These are phyloP conservation scores for Neomorphus geoffroyi DNA, from an alignment of 2,797 vertebrate species.

Conservation along the genomic window DNA sequence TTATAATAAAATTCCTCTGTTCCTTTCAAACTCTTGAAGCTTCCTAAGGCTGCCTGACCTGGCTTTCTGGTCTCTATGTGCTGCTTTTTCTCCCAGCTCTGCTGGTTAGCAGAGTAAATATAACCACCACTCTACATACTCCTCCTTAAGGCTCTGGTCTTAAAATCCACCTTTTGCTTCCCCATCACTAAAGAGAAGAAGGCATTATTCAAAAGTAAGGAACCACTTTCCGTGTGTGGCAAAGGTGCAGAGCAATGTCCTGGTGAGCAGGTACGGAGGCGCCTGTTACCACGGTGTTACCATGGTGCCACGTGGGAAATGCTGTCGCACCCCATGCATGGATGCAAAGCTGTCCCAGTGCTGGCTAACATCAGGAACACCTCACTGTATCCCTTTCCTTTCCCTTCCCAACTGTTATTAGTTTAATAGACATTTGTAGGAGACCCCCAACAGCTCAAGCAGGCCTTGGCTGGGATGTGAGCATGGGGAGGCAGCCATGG, in stretches of 20 bases:
- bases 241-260: neutral
- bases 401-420: neutral
- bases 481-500: neutral
- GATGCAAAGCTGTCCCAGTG: neutral
- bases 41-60: neutral
- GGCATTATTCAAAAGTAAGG: neutral
- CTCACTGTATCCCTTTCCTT: neutral
- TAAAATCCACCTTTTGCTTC: neutral
- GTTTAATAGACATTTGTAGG: neutral
- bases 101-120: neutral
- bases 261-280: neutral
- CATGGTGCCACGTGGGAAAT: neutral
- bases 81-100: neutral
- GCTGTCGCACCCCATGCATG: fast-evolving
- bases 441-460: neutral
- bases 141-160: neutral
- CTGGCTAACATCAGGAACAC: neutral
- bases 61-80: neutral
- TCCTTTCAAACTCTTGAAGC: neutral
- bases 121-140: neutral
- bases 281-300: neutral
- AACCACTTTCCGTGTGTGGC: neutral
- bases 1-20: neutral
- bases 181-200: neutral
- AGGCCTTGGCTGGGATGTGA: neutral